Evolutionary conservation across 1,140 invertebrate genomes (phyloP).

Genomic region (Brachionus plicatilis): DNA sequence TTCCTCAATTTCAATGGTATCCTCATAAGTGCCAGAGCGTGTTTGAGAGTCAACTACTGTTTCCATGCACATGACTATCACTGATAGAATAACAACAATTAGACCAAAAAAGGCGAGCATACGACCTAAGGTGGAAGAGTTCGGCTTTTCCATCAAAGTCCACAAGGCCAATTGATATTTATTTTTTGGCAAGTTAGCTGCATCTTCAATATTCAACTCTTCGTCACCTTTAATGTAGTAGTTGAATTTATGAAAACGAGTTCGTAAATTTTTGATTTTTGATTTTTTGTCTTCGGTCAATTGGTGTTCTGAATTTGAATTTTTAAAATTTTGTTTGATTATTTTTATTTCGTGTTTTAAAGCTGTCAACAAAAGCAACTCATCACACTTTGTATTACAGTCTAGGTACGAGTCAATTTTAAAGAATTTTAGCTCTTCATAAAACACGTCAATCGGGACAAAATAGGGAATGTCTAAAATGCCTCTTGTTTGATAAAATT

Average conservation of each 20-base stretch:
- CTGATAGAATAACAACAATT: slow-evolving; percentile 69
- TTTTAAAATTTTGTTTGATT: neutral
- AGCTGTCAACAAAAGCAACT: neutral
- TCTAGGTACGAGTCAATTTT: neutral
- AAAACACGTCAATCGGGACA: slow-evolving; percentile 23
- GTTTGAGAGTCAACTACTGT: slow-evolving; percentile 26
- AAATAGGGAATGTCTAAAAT: slow-evolving; percentile 8
- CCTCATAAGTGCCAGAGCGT: neutral
- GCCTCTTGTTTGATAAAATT: slow-evolving; percentile 32
- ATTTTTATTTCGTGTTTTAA: neutral
- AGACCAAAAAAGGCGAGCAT: slow-evolving; percentile 10
- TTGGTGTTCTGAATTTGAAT: neutral
- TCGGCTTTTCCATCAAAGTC: neutral
- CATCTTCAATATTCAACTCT: neutral
- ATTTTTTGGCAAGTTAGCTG: neutral
- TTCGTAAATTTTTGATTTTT: neutral
- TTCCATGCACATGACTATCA: slow-evolving; percentile 92
- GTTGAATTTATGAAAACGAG: neutral
- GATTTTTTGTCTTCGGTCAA: neutral
- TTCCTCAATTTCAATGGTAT: neutral
- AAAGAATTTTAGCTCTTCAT: slow-evolving; percentile 25
- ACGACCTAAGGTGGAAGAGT: neutral
- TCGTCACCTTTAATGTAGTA: slow-evolving; percentile 26
- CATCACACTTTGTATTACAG: slow-evolving; percentile 24
- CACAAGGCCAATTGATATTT: neutral